These are phyloP conservation scores for Myopa testacea DNA, from an alignment of 2,888 invertebrate species.

Conservation along the genomic window DNA sequence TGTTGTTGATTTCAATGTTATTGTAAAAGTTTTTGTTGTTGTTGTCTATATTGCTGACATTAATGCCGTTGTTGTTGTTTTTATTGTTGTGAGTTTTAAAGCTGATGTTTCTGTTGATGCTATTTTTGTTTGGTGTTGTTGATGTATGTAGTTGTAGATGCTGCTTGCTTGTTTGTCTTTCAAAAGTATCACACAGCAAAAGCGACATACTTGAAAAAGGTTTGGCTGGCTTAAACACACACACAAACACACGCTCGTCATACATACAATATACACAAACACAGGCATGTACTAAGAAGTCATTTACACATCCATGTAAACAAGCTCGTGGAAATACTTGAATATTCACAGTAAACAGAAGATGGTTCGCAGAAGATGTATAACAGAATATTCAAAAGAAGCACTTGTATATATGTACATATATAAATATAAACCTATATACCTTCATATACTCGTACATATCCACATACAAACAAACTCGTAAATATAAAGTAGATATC, in stretches of 20 bases:
- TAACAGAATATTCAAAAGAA: not conserved
- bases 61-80: not conserved
- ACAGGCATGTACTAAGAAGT: not conserved
- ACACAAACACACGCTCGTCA: not conserved
- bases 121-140: not conserved
- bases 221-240: not conserved
- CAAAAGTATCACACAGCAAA: not conserved
- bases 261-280: not conserved
- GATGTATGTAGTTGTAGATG: not conserved
- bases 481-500: not conserved
- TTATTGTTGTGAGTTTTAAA: not conserved
- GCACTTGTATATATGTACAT: too few species aligned
- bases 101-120: not conserved
- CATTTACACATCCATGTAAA: not conserved
- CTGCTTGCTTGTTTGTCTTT: not conserved
- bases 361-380: not conserved
- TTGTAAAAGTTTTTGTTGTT: too few species aligned
- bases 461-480: not conserved
- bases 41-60: too few species aligned
- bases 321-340: not conserved
- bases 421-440: not conserved
- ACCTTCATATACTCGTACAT: not conserved
- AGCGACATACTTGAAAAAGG: constrained; percentile 4
- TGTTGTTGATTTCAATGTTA: too few species aligned
- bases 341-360: not conserved